These are phyloP conservation scores for Amblyjoppa proteus DNA, from an alignment of 2,888 invertebrate genomes.

Conservation along the genomic window DNA sequence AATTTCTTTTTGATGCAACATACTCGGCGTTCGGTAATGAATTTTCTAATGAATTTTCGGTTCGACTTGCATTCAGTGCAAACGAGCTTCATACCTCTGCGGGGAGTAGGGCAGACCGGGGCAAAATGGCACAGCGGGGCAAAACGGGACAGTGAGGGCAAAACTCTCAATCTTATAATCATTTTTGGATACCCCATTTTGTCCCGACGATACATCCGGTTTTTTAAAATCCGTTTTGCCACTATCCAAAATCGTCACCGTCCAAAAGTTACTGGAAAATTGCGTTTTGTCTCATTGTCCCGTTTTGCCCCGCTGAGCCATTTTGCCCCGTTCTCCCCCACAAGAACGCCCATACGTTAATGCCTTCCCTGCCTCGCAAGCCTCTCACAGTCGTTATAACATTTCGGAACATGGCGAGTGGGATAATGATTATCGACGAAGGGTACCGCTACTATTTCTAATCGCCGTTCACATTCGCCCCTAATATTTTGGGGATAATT, in stretches of 20 bases:
- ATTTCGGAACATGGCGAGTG: slow-evolving; percentile 4
- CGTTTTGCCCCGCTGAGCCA: no score
- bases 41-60: neutral
- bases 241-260: no score
- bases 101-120: neutral
- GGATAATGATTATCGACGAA: slow-evolving; percentile 44
- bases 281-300: no score
- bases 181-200: no score
- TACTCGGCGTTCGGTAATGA: neutral
- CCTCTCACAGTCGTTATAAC: slow-evolving; percentile 37
- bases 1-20: no score
- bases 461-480: slow-evolving; percentile 53
- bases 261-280: no score
- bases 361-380: neutral
- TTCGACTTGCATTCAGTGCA: neutral
- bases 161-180: no score
- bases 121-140: no score
- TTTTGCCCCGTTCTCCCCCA: neutral
- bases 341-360: slow-evolving; percentile 10
- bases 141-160: no score
- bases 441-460: neutral
- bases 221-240: no score
- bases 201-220: no score
- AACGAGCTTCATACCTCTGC: neutral
- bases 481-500: slow-evolving; percentile 75